Evolutionary conservation across 2,113 vertebrate genomes (phyloP).

Genomic region (Myotis lucifugus): DNA sequence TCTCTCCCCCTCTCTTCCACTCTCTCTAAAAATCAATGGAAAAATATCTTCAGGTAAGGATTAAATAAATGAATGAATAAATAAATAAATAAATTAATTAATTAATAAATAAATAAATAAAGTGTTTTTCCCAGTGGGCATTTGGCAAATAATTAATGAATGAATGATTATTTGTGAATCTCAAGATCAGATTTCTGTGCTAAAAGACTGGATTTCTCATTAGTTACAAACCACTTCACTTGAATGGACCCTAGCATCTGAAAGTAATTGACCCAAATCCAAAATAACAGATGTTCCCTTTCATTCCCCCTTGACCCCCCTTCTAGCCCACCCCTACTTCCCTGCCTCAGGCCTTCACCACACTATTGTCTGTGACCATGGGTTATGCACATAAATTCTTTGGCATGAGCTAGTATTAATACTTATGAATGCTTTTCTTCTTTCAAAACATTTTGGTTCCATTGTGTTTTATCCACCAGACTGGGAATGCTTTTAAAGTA

Average conservation of each 20-base stretch:
- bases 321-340: no score
- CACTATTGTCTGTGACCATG: no score
- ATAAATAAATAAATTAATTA: no score
- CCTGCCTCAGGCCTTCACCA: no score
- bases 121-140: not conserved
- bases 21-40: no score
- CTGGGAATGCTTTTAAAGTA: not conserved
- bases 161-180: not conserved
- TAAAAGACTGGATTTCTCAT: not conserved
- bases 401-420: not conserved
- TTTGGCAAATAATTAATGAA: not conserved
- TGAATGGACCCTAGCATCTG: not conserved
- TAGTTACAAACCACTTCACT: not conserved
- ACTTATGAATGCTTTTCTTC: not conserved
- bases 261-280: not conserved
- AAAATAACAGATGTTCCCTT: not conserved
- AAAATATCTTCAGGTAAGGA: no score
- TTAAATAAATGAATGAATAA: no score
- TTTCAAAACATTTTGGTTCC: not conserved
- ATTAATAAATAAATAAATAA: not conserved
- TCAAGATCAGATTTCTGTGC: not conserved
- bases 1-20: no score
- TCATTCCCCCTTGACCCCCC: no score
- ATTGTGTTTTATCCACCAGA: not conserved
- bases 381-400: no score